A percentile compares a stretch with the other conserved stretches of the same genome.
Evolutionary conservation across 37 sponge, comb jelly and placozoan species (phyloP).

Genomic region (Lycopodina hypogea): DNA sequence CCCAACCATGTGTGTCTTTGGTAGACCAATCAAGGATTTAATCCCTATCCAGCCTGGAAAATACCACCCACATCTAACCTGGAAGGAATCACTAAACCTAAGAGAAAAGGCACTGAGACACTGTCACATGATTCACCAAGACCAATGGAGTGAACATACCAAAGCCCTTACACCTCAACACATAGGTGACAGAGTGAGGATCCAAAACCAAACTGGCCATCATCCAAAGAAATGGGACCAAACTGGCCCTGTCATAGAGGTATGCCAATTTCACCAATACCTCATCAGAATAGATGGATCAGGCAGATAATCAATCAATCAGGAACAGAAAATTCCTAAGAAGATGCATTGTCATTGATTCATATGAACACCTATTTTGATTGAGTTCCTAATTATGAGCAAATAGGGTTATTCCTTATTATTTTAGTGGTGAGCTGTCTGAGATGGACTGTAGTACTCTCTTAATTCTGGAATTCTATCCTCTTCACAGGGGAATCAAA

Average conservation of each 20-base stretch:
- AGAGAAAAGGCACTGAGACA: constrained; percentile 31
- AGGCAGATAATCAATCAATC: constrained; percentile 17
- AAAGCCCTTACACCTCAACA: constrained; percentile 17
- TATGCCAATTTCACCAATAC: constrained; percentile 38
- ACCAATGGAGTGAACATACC: constrained; percentile 40
- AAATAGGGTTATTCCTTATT: constrained; percentile 34
- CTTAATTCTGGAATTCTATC: no score
- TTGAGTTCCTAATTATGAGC: constrained; percentile 5
- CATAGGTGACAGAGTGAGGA: constrained; percentile 35
- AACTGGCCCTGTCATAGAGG: constrained; percentile 27
- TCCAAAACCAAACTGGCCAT: constrained; percentile 43
- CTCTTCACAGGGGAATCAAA: no score
- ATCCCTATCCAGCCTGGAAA: constrained; percentile 44
- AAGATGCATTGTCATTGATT: constrained; percentile 37
- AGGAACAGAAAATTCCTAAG: constrained; percentile 39
- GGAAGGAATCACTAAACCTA: constrained; percentile 14
- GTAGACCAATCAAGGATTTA: constrained; percentile 37
- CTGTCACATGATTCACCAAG: constrained; percentile 40
- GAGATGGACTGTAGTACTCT: no score
- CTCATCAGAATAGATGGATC: constrained; percentile 33
- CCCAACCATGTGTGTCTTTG: no score
- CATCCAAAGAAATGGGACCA: constrained; percentile 43
- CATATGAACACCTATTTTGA: constrained; percentile 8
- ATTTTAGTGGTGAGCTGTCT: no score
- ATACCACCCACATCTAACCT: constrained; percentile 22